Percentiles rank a stretch among this genome's conserved stretches.
These are phyloP conservation scores for Leucosticte australis DNA, from an alignment of 2,113 vertebrate genomes.

Conservation along the genomic window DNA sequence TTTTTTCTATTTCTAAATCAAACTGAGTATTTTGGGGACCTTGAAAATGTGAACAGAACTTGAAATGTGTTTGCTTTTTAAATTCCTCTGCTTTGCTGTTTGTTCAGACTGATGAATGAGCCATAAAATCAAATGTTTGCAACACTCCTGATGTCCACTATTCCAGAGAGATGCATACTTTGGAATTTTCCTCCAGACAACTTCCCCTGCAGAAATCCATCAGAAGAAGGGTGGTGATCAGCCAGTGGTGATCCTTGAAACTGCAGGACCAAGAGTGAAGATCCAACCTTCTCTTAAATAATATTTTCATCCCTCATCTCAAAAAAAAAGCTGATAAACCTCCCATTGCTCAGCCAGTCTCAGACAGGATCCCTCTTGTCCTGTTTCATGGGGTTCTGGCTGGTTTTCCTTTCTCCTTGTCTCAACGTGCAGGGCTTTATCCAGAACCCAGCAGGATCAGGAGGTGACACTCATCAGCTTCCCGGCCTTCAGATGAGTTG, in stretches of 20 bases:
- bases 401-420: not conserved
- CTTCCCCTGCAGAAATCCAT: not conserved
- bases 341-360: rapidly evolving
- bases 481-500: not conserved
- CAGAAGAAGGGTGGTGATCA: not conserved
- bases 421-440: rapidly evolving
- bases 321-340: not conserved
- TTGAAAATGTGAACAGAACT: not conserved
- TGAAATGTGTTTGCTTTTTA: not conserved
- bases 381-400: not conserved
- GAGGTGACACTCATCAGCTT: not conserved
- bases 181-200: not conserved
- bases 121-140: not conserved
- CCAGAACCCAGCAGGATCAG: not conserved
- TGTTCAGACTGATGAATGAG: not conserved
- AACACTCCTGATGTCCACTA: rapidly evolving
- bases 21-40: not conserved
- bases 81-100: not conserved
- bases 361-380: not conserved
- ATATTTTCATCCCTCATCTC: not conserved
- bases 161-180: not conserved
- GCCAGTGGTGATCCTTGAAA: not conserved
- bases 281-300: not conserved
- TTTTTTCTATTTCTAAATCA: not conserved
- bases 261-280: not conserved